These are phyloP conservation scores for Thumatha senex DNA, from an alignment of 2,888 invertebrate genomes.

Conservation along the genomic window DNA sequence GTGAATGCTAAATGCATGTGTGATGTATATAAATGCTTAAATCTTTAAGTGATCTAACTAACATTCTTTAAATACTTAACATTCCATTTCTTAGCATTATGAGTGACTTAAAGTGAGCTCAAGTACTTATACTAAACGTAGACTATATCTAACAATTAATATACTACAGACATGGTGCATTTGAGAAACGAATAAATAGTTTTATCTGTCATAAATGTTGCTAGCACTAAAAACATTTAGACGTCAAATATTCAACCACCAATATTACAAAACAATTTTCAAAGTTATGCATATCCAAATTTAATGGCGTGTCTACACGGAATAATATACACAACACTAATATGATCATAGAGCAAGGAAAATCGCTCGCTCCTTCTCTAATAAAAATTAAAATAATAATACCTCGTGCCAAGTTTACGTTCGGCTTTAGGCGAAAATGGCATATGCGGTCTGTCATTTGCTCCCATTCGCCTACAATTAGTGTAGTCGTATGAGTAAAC, in stretches of 20 bases:
- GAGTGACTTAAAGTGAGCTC: conserved; percentile 82
- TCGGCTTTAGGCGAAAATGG: too few relatives aligned
- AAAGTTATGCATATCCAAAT: neutral
- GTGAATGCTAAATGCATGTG: neutral
- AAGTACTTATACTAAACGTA: conserved; percentile 64
- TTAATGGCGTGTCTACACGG: neutral
- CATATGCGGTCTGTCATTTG: too few relatives aligned
- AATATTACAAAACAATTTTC: too few relatives aligned
- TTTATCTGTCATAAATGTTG: too few relatives aligned
- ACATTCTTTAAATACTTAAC: conserved; percentile 64
- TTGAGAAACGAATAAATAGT: conserved; percentile 31
- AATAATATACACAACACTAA: neutral
- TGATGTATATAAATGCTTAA: conserved; percentile 2
- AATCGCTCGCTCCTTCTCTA: too few relatives aligned
- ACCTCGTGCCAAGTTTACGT: too few relatives aligned
- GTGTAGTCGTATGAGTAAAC: too few relatives aligned
- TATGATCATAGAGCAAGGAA: too few relatives aligned
- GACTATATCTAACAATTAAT: conserved; percentile 16
- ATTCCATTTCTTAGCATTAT: conserved; percentile 70
- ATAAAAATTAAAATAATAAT: too few relatives aligned
- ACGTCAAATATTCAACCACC: conserved; percentile 1
- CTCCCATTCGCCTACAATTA: too few relatives aligned
- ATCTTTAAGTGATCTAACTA: conserved; percentile 40
- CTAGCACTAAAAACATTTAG: neutral
- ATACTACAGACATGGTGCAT: conserved; percentile 7